These are phyloP conservation scores for Fundulus diaphanus DNA, from an alignment of 2,797 vertebrate species.

Conservation along the genomic window DNA sequence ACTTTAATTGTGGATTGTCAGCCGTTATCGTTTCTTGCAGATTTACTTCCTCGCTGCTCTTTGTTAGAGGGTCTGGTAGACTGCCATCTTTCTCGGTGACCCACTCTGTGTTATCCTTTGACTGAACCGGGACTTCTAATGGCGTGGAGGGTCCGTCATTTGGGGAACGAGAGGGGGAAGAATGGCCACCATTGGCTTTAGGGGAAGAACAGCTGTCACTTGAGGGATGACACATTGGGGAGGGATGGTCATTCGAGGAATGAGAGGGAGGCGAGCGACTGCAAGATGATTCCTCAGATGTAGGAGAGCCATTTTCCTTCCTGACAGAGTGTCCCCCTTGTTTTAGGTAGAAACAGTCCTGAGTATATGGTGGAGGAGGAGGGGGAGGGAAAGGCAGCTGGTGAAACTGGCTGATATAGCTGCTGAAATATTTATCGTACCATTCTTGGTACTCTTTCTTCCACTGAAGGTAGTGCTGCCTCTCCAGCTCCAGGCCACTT, in stretches of 20 bases:
- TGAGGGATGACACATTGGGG: conserved; percentile 69
- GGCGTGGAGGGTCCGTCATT: conserved; percentile 60
- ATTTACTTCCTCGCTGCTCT: conserved; percentile 70
- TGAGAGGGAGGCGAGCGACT: conserved; percentile 77
- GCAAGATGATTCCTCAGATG: conserved; percentile 51
- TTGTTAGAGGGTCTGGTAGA: conserved; percentile 10
- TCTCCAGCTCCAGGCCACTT: conserved; percentile 75
- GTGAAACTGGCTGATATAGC: conserved; percentile 83
- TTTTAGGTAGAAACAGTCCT: conserved; percentile 58
- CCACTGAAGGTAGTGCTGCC: conserved; percentile 90
- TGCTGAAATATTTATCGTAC: conserved; percentile 94
- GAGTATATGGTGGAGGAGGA: conserved; percentile 74
- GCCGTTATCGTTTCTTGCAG: conserved; percentile 3
- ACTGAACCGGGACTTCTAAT: conserved; percentile 75
- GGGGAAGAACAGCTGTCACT: conserved; percentile 42
- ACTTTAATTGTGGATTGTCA: background rate
- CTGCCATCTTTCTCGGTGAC: conserved; percentile 71
- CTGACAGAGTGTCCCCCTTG: conserved; percentile 76
- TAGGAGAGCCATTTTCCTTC: conserved; percentile 53
- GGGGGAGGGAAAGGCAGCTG: conserved; percentile 80
- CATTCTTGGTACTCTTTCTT: conserved; percentile 92
- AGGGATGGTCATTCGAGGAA: conserved; percentile 56
- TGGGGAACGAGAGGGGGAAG: conserved; percentile 52
- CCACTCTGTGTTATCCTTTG: conserved; percentile 79
- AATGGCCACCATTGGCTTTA: conserved; percentile 54